Base-by-base conservation (phyloP, 2,797 vertebrate species). In the Chelon auratus region DNA sequence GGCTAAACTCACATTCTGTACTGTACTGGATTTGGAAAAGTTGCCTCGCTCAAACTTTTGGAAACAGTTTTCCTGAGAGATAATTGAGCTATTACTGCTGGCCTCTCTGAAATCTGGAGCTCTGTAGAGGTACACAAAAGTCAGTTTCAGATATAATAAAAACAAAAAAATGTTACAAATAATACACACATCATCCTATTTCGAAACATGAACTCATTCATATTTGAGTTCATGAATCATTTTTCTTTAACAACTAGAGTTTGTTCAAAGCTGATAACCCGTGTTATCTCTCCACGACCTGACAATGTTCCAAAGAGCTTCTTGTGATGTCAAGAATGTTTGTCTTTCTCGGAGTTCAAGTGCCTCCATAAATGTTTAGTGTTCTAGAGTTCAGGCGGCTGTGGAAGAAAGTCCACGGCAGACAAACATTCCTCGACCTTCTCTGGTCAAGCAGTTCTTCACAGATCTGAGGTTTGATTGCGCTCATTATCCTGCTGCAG, bases 81-180 rank as follows among this genome's bases (percentile, higher is more conserved):
- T 64, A 65, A 80, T 53, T 68, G 62, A 63, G 57, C 57, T 70
- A 53, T 83, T 75, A 82, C 62, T 59, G 33, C 50, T 84, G 72
- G 74, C 51, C 72, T 33, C 13, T 72, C 12, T 68, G 63, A 66
- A 22, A 65, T 62, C 53, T 50, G 37, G 43, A 57, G 42, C 30
- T 33, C 30, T 33, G 30, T 33, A 33, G 30, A 33, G 30, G 30
- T 33, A 33, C 30, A 33, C 7, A 33, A 33, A 33, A 33, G 30
- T 7, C 30, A 33, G 5, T 43, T 43, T 43, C 1, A 7, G 24
- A 26, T 26, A 26, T 26, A 26, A 26, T 26, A 26, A 26, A 26
- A 3, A 26, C 3, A 26, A 26, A 4, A 26, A 26, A 26, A 26
- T 2, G 24, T 17, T 43, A 4, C 4, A 17, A 43, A 39, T 39